Conservation (phyloP, 2,797 vertebrate species). For the Linurgus olivaceus region DNA sequence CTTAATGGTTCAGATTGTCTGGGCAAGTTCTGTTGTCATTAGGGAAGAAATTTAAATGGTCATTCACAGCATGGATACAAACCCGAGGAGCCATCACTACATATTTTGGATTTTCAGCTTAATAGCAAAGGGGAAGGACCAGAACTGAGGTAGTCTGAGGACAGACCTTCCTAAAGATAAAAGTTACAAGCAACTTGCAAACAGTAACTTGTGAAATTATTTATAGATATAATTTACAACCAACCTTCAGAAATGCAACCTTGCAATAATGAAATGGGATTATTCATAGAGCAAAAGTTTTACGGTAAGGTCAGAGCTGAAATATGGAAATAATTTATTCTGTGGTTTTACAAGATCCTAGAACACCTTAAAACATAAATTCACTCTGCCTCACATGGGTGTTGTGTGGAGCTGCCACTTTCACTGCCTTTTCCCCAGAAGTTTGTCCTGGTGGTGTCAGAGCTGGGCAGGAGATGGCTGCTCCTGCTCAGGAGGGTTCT, state of each 20-base stretch:
- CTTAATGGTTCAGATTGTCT: neutral
- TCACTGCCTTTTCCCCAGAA: neutral
- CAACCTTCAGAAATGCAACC: conserved; percentile 55
- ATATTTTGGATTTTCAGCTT: neutral
- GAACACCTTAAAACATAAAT: conserved; percentile 1
- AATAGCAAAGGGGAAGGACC: neutral
- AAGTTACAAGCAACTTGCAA: neutral
- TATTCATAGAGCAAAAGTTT: conserved; percentile 41
- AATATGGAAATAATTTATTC: conserved; percentile 51
- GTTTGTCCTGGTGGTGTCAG: neutral
- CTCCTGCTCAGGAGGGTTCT: accelerated
- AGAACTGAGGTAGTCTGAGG: neutral
- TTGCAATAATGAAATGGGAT: conserved; percentile 45
- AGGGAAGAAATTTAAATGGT: neutral
- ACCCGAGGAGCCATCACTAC: neutral
- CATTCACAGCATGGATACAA: neutral
- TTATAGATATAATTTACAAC: conserved; percentile 52
- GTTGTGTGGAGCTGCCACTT: neutral
- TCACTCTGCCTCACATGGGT: neutral
- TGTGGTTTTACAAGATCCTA: conserved; percentile 28
- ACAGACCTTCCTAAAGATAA: neutral
- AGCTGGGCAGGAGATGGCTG: neutral
- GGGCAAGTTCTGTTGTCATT: neutral
- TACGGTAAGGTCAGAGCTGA: conserved; percentile 47
- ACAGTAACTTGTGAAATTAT: conserved; percentile 4